A percentile compares a stretch with the other conserved stretches of the same genome.
Conservation (phyloP, 2,797 vertebrate genomes). For the Girardinus metallicus region DNA sequence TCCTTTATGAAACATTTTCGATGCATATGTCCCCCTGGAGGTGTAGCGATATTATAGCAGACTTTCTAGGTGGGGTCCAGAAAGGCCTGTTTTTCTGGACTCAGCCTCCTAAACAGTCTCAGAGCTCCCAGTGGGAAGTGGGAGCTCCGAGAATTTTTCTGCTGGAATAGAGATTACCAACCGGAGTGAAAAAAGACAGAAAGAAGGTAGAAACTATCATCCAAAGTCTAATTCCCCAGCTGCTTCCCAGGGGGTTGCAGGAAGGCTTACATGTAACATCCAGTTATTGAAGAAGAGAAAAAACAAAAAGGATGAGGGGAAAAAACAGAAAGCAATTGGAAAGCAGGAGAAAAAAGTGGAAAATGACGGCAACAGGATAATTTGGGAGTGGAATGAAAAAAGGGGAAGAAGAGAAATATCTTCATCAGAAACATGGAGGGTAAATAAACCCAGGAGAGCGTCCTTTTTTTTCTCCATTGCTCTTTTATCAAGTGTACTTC, state of each 20-base stretch:
- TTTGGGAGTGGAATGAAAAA: neutral
- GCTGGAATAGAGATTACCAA: neutral
- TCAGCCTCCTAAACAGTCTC: neutral
- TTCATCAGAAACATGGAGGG: neutral
- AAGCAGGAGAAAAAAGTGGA: neutral
- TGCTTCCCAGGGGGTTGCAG: neutral
- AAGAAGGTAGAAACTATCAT: neutral
- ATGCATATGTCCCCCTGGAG: neutral
- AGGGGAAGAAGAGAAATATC: neutral
- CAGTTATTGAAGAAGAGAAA: neutral
- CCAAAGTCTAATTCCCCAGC: constrained; percentile 2
- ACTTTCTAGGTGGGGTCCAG: neutral
- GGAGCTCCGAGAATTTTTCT: neutral
- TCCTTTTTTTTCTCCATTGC: neutral
- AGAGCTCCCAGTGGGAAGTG: no score
- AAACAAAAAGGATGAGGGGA: neutral
- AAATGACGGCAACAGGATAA: neutral
- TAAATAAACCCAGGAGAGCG: neutral
- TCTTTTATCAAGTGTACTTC: constrained; percentile 2
- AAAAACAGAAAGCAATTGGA: neutral
- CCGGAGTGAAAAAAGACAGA: neutral
- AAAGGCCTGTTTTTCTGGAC: neutral
- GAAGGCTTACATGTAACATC: neutral
- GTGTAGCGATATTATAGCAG: neutral
- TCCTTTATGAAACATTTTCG: neutral